phyloP scores from a whole-genome alignment of 2,113 vertebrate species.

The Bambusicola thoracicus region DNA sequence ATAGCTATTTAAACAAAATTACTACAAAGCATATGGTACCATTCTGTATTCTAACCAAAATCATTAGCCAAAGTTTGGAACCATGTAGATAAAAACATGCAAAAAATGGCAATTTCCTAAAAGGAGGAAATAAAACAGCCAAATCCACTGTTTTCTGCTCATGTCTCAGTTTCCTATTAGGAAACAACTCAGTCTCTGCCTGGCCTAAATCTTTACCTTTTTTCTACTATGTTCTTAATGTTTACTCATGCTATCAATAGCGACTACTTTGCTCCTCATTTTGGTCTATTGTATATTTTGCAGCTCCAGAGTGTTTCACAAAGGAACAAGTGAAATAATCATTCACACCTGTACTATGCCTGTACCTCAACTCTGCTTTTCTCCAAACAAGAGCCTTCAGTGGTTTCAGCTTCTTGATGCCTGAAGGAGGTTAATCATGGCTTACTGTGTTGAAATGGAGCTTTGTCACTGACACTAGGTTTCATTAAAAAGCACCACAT shows the following conservation, averaged over 20 bases:
- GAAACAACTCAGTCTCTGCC: not conserved
- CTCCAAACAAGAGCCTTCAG: not conserved
- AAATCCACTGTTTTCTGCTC: not conserved
- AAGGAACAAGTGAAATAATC: not conserved
- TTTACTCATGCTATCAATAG: not conserved
- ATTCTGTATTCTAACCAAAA: not conserved
- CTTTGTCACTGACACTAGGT: not conserved
- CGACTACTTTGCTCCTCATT: not conserved
- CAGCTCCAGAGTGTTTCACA: not conserved
- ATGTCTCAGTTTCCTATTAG: not conserved
- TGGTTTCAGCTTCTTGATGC: not conserved
- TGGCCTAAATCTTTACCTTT: not conserved
- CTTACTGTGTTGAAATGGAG: not conserved
- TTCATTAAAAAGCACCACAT: not conserved
- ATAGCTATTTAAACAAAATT: not conserved
- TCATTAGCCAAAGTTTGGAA: not conserved
- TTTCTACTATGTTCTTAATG: not conserved
- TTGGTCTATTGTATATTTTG: not conserved
- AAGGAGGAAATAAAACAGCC: not conserved
- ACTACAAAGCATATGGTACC: not conserved
- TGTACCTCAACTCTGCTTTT: not conserved
- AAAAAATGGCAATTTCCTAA: not conserved
- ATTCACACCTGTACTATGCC: rapidly evolving
- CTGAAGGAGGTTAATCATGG: not conserved
- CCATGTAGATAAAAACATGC: not conserved